Base-by-base conservation (phyloP, 2,113 vertebrate species). In the Coptodon bakossiorum region DNA sequence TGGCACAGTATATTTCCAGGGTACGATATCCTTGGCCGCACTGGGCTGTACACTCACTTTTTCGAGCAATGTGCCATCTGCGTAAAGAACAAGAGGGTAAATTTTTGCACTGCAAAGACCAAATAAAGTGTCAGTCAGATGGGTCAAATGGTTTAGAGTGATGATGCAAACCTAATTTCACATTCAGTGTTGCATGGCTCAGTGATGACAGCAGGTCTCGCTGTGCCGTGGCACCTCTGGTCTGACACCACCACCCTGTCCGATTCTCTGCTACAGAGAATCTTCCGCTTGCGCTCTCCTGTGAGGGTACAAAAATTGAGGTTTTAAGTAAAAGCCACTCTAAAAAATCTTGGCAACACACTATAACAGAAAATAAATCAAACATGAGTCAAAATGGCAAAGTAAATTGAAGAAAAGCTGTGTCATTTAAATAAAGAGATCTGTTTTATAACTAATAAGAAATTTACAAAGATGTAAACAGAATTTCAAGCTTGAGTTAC, bases 191-290 rank as follows among this genome's bases (percentile, higher is more conserved):
- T 96, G 57, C 99, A 99, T 31, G 96, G 94, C 90, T 99, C 98
- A 1, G 97, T 96, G 92, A 98, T 50, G 54, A 97, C 95, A 10
- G 94, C 94, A 19, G 98, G 98, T 82, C 96, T 96, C 34, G 97
- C 94, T 52, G 97, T 95, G 14, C 92, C 96, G 43, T 98, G 97
- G 57, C 99, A 99, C 91, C 98, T 96, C 94, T 99, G 98, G 96
- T 99, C 99, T 1, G 99, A 99, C 90, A 99, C 99, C 0, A 97
- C 97, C 88, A 98, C 96, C 66, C 98, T 96, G 91, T 99, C 98
- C 0, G 97, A 98, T 92, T 99, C 98, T 88, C 99, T 95, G 61
- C 96, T 98, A 85, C 99, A 99, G 78, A 98, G 86, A 19, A 97
- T 97, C 84, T 97, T 99, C 80, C 98, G 96, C 91, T 97, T 99